Base-by-base conservation (phyloP, 2,113 vertebrate species). In the Cettia cetti region DNA sequence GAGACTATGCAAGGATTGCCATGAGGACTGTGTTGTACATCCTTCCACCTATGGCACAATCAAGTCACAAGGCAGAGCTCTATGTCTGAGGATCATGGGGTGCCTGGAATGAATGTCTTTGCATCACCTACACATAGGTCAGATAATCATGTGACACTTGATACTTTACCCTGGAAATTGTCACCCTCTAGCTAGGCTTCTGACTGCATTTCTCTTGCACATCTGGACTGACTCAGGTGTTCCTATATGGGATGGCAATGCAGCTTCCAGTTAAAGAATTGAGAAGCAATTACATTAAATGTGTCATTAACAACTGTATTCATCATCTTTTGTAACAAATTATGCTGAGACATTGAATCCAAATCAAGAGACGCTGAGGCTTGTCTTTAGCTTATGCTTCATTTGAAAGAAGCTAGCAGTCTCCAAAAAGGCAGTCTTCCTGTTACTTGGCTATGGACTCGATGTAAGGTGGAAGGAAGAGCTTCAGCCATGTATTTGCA, bases 101-200 rank as follows among this genome's bases (percentile, higher is more conserved):
- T 85, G 57, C 54, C 45, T 92, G 89, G 30, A 83, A 63, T 63
- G 11, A 68, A 54, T 1, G 2, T 52, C 83, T 92, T 78, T 5
- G 10, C 44, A 70, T 59, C 52, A 61, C 39, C 66, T 80, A 42
- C 15, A 7, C 4, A 0, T 0, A 9, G 82, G 86, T 80, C 89
- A 83, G 68, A 64, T 86, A 89, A 68, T 92, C 86, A 28, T 80
- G 56, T 63, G 68, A 37, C 28, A 40, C 72, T 83, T 70, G 71
- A 63, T 70, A 54, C 44, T 59, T 89, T 56, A 60, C 60, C 56
- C 64, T 68, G 56, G 76, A 86, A 96, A 81, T 47, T 81, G 33
- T 84, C 64, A 93, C 80, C 79, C 83, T 89, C 89, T 95, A 95
- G 76, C 86, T 86, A 95, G 76, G 50, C 64, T 89, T 94, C 77